Evolutionary conservation across 2,888 invertebrate genomes (phyloP).

Genomic region (Rhamnusium bicolor): DNA sequence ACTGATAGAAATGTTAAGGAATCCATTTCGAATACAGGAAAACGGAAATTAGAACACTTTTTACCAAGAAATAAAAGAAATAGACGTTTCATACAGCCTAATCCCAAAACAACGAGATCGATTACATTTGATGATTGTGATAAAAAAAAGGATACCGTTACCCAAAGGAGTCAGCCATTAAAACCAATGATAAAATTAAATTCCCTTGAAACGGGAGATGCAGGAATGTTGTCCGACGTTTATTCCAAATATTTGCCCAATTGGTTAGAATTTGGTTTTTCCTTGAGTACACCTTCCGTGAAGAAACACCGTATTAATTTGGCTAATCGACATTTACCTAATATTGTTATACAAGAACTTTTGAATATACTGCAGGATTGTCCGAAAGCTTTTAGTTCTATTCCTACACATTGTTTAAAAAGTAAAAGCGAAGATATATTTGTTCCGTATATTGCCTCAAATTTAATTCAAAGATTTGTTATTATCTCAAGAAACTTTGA

Average conservation of each 20-base stretch:
- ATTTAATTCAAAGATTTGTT: slow-evolving; percentile 72
- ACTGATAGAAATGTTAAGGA: slow-evolving; percentile 53
- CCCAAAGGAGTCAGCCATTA: slow-evolving; percentile 37
- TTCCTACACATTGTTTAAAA: slow-evolving; percentile 67
- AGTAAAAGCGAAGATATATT: slow-evolving; percentile 62
- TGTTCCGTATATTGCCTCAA: slow-evolving; percentile 69
- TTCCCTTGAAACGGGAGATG: slow-evolving; percentile 71
- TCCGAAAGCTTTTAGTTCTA: slow-evolving; percentile 70
- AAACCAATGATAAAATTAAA: slow-evolving; percentile 50
- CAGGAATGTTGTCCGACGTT: slow-evolving; percentile 73
- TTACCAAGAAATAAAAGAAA: slow-evolving; percentile 54
- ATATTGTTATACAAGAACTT: slow-evolving; percentile 71
- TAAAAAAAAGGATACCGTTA: slow-evolving; percentile 49
- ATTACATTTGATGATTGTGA: slow-evolving; percentile 62
- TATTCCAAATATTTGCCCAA: slow-evolving; percentile 73
- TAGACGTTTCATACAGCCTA: slow-evolving; percentile 58
- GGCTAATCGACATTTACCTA: slow-evolving; percentile 70
- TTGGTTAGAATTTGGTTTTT: slow-evolving; percentile 77
- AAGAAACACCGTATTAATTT: slow-evolving; percentile 72
- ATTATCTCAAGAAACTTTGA: slow-evolving; percentile 77
- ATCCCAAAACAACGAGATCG: slow-evolving; percentile 60
- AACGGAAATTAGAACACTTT: slow-evolving; percentile 55
- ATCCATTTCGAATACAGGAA: slow-evolving; percentile 38
- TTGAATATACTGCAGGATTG: slow-evolving; percentile 73
- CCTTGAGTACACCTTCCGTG: slow-evolving; percentile 75